Conservation (phyloP, 2,797 vertebrate genomes). For the Synanceia verrucosa region DNA sequence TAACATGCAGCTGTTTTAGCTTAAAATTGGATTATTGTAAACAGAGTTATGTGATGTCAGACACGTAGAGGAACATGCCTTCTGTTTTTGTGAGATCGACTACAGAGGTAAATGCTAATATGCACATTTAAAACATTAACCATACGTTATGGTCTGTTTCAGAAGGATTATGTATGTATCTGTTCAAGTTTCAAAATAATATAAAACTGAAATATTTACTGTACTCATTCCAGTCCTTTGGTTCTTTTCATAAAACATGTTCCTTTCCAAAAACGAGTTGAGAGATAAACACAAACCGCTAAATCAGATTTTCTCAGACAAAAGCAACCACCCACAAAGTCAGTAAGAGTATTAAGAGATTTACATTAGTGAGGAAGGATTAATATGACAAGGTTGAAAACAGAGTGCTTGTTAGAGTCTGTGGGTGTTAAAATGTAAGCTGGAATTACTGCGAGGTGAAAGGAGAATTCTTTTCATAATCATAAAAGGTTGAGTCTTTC, state of each 20-base stretch:
- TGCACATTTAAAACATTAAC: neutral
- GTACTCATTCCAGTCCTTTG: neutral
- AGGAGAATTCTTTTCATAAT: conserved; percentile 36
- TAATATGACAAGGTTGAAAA: conserved; percentile 54
- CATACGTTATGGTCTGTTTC: neutral
- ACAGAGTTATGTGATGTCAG: conserved; percentile 31
- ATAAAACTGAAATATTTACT: neutral
- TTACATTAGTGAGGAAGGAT: conserved; percentile 57
- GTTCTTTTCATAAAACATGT: conserved; percentile 20
- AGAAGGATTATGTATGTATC: neutral
- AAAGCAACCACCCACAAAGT: conserved; percentile 57
- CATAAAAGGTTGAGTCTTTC: conserved; percentile 34
- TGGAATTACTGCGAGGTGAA: conserved; percentile 34
- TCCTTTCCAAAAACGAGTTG: neutral
- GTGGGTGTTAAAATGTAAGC: conserved; percentile 39
- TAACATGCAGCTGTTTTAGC: conserved; percentile 40
- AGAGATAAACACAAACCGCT: conserved; percentile 22
- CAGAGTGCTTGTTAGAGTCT: conserved; percentile 35
- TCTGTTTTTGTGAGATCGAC: neutral
- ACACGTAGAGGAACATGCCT: neutral
- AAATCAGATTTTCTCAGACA: conserved; percentile 48
- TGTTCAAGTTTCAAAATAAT: neutral
- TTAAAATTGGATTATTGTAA: conserved; percentile 25
- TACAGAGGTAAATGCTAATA: neutral
- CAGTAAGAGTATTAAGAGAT: conserved; percentile 63